phyloP scores from a whole-genome alignment of 1,140 invertebrate genomes.

The Heliconius congener region DNA sequence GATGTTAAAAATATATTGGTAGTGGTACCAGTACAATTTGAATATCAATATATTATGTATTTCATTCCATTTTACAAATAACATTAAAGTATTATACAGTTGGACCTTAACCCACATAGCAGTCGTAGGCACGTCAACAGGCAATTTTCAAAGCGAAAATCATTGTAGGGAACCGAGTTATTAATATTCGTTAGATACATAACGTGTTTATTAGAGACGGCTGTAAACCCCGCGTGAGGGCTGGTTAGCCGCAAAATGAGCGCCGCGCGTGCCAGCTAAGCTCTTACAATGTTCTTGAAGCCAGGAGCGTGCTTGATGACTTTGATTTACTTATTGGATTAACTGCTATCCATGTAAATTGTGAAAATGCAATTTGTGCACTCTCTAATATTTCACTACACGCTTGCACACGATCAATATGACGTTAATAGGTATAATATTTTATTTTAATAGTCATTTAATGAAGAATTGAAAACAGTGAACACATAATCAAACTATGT shows the following conservation, averaged over 20 bases:
- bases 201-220: slow-evolving; percentile 71
- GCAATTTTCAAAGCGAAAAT: slow-evolving; percentile 59
- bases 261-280: slow-evolving; percentile 61
- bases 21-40: neutral
- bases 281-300: slow-evolving; percentile 67
- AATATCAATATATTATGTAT: neutral
- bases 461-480: neutral
- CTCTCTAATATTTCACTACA: neutral
- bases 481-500: no score
- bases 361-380: slow-evolving; percentile 36
- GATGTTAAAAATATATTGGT: neutral
- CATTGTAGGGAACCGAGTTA: slow-evolving; percentile 60
- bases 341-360: slow-evolving; percentile 33
- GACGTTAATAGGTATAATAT: neutral
- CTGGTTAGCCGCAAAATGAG: slow-evolving; percentile 64
- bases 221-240: slow-evolving; percentile 46
- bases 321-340: slow-evolving; percentile 72
- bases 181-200: slow-evolving; percentile 72
- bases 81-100: neutral
- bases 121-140: slow-evolving; percentile 36
- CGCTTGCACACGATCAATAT: neutral
- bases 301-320: slow-evolving; percentile 55
- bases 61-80: neutral
- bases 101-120: slow-evolving; percentile 21
- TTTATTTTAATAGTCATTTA: neutral